Evolutionary conservation across 1,140 invertebrate species (phyloP), one percentile per base, ranked within the genome.

Genomic region (Homalodisca vitripennis): DNA sequence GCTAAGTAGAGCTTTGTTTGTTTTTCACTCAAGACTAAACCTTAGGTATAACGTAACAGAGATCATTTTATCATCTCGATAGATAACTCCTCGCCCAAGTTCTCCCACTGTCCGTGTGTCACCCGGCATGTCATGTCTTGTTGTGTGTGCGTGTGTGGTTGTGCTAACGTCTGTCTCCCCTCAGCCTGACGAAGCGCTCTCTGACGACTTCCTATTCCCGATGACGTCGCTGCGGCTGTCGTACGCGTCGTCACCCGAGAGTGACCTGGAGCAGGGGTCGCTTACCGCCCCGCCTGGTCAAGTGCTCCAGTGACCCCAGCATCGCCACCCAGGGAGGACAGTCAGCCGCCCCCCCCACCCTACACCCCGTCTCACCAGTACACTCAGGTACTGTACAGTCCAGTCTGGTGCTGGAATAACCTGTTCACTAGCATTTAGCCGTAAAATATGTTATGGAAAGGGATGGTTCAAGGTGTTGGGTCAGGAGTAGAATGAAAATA

Each of bases 151-250:
- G n/a, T 69, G 66, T 70, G 46, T 47, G 63, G 68, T 34, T 77
- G 72, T 79, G 79, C n/a, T n/a, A n/a, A n/a, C n/a, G n/a, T n/a
- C n/a, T n/a, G n/a, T n/a, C n/a, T n/a, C n/a, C 6, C 78, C 75
- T 27, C 76, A 90, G 88, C 88, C 88, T 76, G 88, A 92, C 81
- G 91, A 93, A 84, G 90, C 90, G 81, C 84, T 93, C 80, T 92
- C 91, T 75, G 91, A 93, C 85, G 95, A 99, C 86, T 96, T 98
- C 88, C 89, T 98, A 77, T 98, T 98, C 85, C 96, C 96, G 76
- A 97, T 98, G 94, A 94, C 94, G 73, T 93, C 92, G 81, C 80
- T 84, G 68, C 90, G 95, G 77, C 84, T 97, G 72, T 97, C 95
- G 77, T 98, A 97, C 83, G 95, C 94, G 72, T 96, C 93, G 75